Conservation (phyloP, 2,888 invertebrate genomes). For the Rotaria sp. region DNA sequence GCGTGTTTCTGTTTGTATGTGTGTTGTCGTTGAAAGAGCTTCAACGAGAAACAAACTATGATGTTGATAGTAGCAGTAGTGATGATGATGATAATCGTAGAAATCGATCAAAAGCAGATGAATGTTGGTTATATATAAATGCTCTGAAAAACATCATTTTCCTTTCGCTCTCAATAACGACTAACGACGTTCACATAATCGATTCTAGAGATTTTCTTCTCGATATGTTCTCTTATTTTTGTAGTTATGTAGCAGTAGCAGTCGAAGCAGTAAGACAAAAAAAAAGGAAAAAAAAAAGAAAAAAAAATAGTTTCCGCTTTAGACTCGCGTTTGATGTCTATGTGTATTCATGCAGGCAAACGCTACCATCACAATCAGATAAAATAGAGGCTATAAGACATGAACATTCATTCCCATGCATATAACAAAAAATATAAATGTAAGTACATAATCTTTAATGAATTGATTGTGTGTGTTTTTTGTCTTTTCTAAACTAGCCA, state of each 20-base stretch:
- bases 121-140: not conserved
- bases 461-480: not conserved
- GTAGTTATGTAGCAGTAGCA: not conserved
- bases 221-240: not conserved
- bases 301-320: slow-evolving; percentile 22
- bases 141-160: not conserved
- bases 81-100: not conserved
- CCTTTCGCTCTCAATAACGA: not conserved
- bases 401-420: not conserved
- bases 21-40: not conserved
- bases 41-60: not conserved
- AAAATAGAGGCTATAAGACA: not conserved
- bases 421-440: not conserved
- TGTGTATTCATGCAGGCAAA: slow-evolving; percentile 13
- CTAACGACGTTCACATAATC: not conserved
- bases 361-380: not conserved
- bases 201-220: slow-evolving; percentile 11
- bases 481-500: not conserved
- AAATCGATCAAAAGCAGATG: slow-evolving; percentile 4
- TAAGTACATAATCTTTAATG: not conserved
- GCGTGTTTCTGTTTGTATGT: not conserved
- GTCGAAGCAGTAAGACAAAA: not conserved
- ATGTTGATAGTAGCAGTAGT: not conserved
- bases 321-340: not conserved
- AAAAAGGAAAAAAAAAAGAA: not conserved